Base-by-base conservation (phyloP, 2,888 invertebrate genomes). In the Lomographa bimaculata region DNA sequence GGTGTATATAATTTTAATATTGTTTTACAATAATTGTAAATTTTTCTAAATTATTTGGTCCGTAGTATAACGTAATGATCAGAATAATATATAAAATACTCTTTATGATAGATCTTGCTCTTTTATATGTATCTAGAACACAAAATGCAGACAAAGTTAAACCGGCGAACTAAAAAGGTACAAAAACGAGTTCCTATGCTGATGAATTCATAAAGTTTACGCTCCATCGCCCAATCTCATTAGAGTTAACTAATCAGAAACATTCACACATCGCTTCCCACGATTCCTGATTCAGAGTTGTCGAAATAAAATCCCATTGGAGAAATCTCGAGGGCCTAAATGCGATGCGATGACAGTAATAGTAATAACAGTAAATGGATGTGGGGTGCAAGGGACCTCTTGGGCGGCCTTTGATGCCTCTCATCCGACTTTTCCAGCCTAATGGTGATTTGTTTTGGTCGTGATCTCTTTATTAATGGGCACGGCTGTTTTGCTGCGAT, bases 301-400 rank as follows among this genome's bases (percentile, higher is more conserved):
- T 28, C 27, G 35, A 47, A 43, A 43, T 43, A 36, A 36, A 36
- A 43, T 37, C 30, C 16, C 50, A 57, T 54, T 57, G 52, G 53
- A 52, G 52, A 45, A 56, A 59, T 63, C 64, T 64, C 56, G 51
- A 61, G 64, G 66, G 55, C 60, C 64, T 59, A 65, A 72, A 71
- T 65, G 65, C 62, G 62, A 64, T 68, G 57, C 54, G 64, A 71
- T 69, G 73, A 70, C 72, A 64, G 64, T 69, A 64, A 71, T 66
- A 66, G 71, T 64, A 67, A 69, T 71, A 74, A 71, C 52, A 65
- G 58, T 57, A 71, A 73, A 76, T 74, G 69, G 64, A 68, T 65
- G 63, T 63, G 55, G 61, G 59, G 50, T 62, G 60, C 63, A 65
- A 51, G 59, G 57, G 54, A 50, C 39, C 36, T 36, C 36, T 27